A percentile compares a stretch with the other conserved stretches of the same genome.
phyloP scores from a whole-genome alignment of 2,113 vertebrate genomes.

The Hymenochirus boettgeri region DNA sequence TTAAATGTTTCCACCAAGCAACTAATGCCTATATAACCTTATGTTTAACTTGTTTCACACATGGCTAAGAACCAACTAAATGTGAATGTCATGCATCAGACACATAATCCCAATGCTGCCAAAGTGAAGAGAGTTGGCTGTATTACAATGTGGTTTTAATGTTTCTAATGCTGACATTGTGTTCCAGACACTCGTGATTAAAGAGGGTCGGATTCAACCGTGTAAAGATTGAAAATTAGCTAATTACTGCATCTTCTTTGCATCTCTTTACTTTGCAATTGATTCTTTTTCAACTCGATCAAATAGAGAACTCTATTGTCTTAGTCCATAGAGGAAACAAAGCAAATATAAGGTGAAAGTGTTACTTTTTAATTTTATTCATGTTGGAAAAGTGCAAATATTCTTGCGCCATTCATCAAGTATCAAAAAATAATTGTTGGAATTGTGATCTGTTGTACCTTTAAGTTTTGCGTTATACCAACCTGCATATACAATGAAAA shows the following conservation, averaged over 20 bases:
- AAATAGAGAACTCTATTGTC: neutral
- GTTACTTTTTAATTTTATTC: too few relatives aligned
- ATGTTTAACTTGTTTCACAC: too few relatives aligned
- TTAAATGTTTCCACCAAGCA: too few relatives aligned
- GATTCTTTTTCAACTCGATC: slow-evolving; percentile 6
- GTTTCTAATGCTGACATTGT: slow-evolving; percentile 25
- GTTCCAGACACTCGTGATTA: slow-evolving; percentile 24
- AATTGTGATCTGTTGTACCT: too few relatives aligned
- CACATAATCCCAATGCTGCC: neutral
- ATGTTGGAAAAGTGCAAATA: too few relatives aligned
- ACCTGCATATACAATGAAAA: too few relatives aligned
- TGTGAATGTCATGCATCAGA: neutral
- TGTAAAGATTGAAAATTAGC: slow-evolving; percentile 22
- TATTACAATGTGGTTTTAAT: slow-evolving; percentile 6
- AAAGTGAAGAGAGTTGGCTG: slow-evolving; percentile 2
- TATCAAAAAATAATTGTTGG: too few relatives aligned
- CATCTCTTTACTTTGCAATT: neutral
- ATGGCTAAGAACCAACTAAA: too few relatives aligned
- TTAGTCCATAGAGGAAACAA: neutral
- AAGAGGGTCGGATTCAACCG: slow-evolving; percentile 8
- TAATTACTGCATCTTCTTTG: slow-evolving; percentile 5
- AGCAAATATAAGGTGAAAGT: neutral
- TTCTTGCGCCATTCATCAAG: too few relatives aligned
- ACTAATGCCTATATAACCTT: too few relatives aligned
- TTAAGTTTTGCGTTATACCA: too few relatives aligned